phyloP scores from a whole-genome alignment of 2,797 vertebrate species.

The Darevskia mixta region DNA sequence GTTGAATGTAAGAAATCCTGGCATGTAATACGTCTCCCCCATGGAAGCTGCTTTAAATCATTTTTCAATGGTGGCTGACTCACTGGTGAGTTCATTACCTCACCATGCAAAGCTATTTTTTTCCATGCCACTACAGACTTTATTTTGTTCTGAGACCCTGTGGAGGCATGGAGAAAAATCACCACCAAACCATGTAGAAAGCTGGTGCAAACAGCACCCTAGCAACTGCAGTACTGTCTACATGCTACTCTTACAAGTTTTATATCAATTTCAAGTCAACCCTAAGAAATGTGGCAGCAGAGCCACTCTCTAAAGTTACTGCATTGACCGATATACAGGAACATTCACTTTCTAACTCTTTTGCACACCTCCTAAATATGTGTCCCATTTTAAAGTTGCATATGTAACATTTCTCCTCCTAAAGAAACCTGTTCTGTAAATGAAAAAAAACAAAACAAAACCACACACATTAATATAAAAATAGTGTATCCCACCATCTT shows the following conservation, averaged over 20 bases:
- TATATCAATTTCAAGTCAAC: neutral
- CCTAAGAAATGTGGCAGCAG: neutral
- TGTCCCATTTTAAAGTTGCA: neutral
- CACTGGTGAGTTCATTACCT: neutral
- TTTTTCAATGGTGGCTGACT: neutral
- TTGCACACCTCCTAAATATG: neutral
- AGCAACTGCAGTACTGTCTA: neutral
- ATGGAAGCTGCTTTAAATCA: neutral
- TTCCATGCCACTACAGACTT: neutral
- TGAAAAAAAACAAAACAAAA: neutral
- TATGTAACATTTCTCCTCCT: neutral
- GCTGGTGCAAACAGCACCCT: neutral
- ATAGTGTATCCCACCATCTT: neutral
- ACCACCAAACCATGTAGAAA: neutral
- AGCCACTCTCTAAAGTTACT: neutral
- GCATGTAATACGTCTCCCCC: neutral
- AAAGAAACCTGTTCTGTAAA: conserved; percentile 1
- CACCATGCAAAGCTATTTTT: neutral
- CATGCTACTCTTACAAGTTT: neutral
- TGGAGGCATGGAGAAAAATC: neutral
- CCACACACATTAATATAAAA: neutral
- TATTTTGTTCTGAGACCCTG: neutral
- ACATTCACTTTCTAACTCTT: neutral
- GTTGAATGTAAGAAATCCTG: neutral
- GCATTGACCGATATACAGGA: neutral